A percentile compares a stretch with the other conserved stretches of the same genome.
These are phyloP conservation scores for Hypocryptadius cinnamomeus DNA, from an alignment of 2,113 vertebrate species.

Conservation along the genomic window DNA sequence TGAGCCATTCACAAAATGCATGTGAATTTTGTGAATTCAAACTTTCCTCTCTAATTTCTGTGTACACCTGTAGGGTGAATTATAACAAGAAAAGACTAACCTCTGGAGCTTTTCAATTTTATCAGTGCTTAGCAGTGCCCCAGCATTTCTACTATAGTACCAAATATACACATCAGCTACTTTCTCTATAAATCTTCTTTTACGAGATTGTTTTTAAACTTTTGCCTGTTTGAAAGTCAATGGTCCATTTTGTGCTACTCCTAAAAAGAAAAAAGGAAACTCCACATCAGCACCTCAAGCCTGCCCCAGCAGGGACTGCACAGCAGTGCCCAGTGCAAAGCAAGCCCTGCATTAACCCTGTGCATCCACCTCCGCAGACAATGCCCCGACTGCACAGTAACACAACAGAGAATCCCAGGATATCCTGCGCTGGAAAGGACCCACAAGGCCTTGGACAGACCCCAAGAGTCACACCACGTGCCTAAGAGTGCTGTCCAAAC, in stretches of 20 bases:
- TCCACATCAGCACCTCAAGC: too few species aligned
- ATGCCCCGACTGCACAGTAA: fast-evolving
- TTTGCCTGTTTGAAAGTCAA: background rate
- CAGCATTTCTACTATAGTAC: background rate
- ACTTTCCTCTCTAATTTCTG: background rate
- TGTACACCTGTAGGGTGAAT: background rate
- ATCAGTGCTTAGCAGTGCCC: background rate
- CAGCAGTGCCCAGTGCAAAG: background rate
- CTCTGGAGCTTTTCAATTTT: background rate
- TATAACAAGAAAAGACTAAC: background rate
- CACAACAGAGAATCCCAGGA: background rate
- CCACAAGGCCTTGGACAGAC: background rate
- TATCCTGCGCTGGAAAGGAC: background rate
- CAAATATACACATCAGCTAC: background rate
- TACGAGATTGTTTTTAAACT: background rate
- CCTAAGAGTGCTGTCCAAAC: background rate
- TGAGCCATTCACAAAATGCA: fast-evolving
- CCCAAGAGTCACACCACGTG: background rate
- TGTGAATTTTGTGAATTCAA: too few species aligned
- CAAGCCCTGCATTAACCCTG: fast-evolving
- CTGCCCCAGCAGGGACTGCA: too few species aligned
- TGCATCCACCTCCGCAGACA: too few species aligned
- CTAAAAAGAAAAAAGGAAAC: background rate
- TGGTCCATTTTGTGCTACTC: background rate
- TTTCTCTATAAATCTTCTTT: background rate